A percentile compares a stretch with the other conserved stretches of the same genome.
Conservation (phyloP, 2,797 vertebrate genomes). For the Tragelaphus oryx region DNA sequence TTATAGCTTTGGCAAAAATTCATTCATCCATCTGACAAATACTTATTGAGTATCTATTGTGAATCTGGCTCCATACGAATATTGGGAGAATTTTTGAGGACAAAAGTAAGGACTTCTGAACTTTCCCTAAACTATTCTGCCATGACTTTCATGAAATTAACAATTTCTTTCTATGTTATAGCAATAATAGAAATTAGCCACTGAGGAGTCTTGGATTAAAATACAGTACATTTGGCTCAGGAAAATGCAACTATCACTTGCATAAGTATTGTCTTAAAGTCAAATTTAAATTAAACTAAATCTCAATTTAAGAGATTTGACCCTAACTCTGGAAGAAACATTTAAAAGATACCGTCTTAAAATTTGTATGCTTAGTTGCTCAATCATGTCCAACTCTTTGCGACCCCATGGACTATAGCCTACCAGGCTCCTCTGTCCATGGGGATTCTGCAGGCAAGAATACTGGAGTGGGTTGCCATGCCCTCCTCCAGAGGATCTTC, state of each 20-base stretch:
- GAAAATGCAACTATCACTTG: not conserved
- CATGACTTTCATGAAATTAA: constrained; percentile 6
- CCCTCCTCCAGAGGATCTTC: not conserved
- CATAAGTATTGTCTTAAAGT: not conserved
- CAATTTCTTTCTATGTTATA: constrained; percentile 51
- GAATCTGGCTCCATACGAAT: not conserved
- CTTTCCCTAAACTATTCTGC: constrained; percentile 17
- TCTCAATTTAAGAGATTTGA: not conserved
- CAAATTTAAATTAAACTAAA: constrained; percentile 38
- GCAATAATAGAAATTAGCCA: constrained; percentile 4
- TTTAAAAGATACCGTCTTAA: not conserved
- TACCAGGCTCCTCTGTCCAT: not conserved
- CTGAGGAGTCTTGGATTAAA: not conserved
- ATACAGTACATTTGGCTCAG: not conserved
- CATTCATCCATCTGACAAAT: not conserved
- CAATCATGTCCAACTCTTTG: not conserved
- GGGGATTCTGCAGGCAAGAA: not conserved
- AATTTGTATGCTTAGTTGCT: not conserved
- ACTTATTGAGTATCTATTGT: not conserved
- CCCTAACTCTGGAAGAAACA: not conserved
- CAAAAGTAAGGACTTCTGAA: not conserved
- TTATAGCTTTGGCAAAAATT: constrained; percentile 17
- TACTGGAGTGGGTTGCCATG: not conserved
- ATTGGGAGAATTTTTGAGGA: not conserved
- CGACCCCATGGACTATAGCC: not conserved